Conservation (phyloP, 2,113 vertebrate species). For the Hippoglossus stenolepis region DNA sequence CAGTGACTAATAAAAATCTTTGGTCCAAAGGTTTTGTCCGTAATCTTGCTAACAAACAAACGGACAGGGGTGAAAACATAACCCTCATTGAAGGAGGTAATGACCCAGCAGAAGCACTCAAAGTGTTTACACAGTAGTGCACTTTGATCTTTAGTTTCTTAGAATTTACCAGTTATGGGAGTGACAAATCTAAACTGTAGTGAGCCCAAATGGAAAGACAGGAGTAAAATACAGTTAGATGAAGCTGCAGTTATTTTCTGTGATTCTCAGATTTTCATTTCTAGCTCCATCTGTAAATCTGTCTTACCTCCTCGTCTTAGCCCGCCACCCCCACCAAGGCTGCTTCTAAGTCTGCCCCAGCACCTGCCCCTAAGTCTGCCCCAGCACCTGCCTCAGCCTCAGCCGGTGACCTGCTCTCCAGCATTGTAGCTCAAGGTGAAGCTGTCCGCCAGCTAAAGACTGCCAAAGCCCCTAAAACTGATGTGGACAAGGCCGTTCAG, state of each 20-base stretch:
- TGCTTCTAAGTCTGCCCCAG: conserved; percentile 26
- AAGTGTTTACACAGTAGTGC: too few relatives aligned
- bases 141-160: too few relatives aligned
- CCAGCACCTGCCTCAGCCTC: conserved; percentile 46
- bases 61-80: too few relatives aligned
- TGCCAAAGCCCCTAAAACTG: conserved; percentile 91
- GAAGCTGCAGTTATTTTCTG: neutral
- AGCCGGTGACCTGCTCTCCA: conserved; percentile 80
- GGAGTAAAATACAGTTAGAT: too few relatives aligned
- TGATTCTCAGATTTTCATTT: neutral
- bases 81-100: too few relatives aligned
- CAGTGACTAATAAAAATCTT: too few relatives aligned
- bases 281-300: neutral
- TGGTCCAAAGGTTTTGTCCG: too few relatives aligned
- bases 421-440: conserved; percentile 89
- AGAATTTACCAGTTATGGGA: too few relatives aligned
- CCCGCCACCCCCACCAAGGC: conserved; percentile 44
- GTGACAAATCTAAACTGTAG: too few relatives aligned
- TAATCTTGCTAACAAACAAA: too few relatives aligned
- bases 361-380: conserved; percentile 8
- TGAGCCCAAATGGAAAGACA: too few relatives aligned
- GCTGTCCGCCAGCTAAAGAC: conserved; percentile 90
- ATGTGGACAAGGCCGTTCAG: conserved; percentile 91
- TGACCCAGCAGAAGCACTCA: too few relatives aligned
- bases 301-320: conserved; percentile 23